A percentile compares a stretch with the other conserved stretches of the same genome.
phyloP scores from a whole-genome alignment of 2,113 vertebrate species.

The Calypte anna region DNA sequence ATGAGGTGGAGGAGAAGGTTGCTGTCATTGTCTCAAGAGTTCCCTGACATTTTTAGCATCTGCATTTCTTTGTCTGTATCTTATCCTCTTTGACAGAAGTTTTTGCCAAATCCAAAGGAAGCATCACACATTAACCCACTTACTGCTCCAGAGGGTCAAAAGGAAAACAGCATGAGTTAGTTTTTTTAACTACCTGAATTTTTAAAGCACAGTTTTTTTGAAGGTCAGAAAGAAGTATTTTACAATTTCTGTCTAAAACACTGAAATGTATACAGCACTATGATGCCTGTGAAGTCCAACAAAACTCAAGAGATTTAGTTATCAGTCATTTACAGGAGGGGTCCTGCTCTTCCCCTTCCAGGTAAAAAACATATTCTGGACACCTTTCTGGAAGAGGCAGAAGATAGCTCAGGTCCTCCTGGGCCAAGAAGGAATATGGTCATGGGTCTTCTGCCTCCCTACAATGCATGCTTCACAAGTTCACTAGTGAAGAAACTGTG shows the following conservation, averaged over 20 bases:
- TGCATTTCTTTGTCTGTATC: not conserved
- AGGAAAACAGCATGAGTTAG: not conserved
- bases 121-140: not conserved
- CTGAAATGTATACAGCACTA: not conserved
- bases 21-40: not conserved
- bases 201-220: not conserved
- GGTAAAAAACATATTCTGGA: not conserved
- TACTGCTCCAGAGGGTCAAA: not conserved
- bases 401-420: not conserved
- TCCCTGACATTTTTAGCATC: not conserved
- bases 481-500: not conserved
- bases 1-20: not conserved
- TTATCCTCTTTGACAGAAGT: not conserved
- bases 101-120: not conserved
- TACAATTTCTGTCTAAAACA: not conserved
- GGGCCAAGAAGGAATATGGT: not conserved
- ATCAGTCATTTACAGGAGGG: not conserved
- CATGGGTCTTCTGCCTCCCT: not conserved
- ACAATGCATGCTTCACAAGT: accelerated
- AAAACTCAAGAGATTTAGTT: not conserved
- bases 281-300: not conserved
- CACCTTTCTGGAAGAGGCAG: not conserved
- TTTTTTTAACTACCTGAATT: not conserved
- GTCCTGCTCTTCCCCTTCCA: not conserved
- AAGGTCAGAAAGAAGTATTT: not conserved